Base-by-base conservation (phyloP, 2,888 invertebrate genomes). In the Stramonita haemastoma region DNA sequence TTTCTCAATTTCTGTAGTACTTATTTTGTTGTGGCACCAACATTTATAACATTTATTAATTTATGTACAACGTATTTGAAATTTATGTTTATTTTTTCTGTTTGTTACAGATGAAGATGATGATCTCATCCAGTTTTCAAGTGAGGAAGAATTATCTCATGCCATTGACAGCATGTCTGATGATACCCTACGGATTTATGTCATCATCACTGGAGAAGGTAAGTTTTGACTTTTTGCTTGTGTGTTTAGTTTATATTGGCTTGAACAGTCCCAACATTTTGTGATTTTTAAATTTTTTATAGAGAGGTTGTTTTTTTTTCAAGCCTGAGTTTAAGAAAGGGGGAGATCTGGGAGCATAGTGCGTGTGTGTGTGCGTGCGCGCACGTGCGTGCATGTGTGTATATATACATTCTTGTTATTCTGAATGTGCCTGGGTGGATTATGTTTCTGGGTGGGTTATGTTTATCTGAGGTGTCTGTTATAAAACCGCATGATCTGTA, bases 101-200 rank as follows among this genome's bases (percentile, higher is more conserved):
- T 56, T 83, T 46, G 26, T 77, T 77, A 26, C 86, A 86, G 86
- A 86, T 70, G 86, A 86, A 11, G 86, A 86, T 13, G 86, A 60
- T 70, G 86, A 86, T 36, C 70, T 86, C 70, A 29, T 86, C 70
- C 86, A 86, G 70, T 86, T 86, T 29, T 86, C 86, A 17, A 86
- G 32, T 34, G 32, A 32, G 22, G 86, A 86, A 32, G 86, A 86
- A 36, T 22, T 86, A 26, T 32, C 36, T 34, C 36, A 86, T 34
- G 86, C 86, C 36, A 6, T 86, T 32, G 70, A 70, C 13, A 32
- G n/a, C 36, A 66, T 26, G 34, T 34, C 56, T 34, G 86, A 86
- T 36, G 86, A 36, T 22, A 70, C 36, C 34, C 36, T 86, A 22
- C 32, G 70, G 22, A 6, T 86, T 57, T 86, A 70, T 60, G 70